A percentile compares a stretch with the other conserved stretches of the same genome.
These are phyloP conservation scores for Gallinago nigripennis DNA, from an alignment of 2,797 vertebrate species.

Conservation along the genomic window DNA sequence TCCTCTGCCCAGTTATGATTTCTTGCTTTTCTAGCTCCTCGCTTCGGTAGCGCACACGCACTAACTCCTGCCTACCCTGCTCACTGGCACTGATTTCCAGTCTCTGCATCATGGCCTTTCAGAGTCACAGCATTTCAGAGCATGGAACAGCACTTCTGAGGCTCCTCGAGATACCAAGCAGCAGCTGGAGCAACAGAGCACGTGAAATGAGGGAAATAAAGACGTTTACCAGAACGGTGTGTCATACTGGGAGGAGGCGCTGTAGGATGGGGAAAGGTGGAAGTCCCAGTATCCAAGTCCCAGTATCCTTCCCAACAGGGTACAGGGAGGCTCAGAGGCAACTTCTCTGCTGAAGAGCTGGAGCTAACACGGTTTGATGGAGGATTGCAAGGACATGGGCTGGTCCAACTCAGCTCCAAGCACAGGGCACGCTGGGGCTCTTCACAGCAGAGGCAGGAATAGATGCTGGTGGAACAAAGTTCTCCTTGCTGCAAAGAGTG, in stretches of 20 bases:
- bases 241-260: background rate
- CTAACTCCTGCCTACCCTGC: background rate
- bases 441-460: background rate
- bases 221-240: background rate
- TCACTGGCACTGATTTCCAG: background rate
- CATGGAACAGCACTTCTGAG: background rate
- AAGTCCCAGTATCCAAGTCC: background rate
- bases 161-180: background rate
- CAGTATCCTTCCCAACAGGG: background rate
- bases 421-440: background rate
- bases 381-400: background rate
- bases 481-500: background rate
- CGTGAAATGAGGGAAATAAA: background rate
- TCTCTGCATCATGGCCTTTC: background rate
- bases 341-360: background rate
- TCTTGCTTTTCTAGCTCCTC: background rate
- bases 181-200: background rate
- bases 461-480: background rate
- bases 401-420: background rate
- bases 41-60: background rate
- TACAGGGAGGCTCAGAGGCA: background rate
- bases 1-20: background rate
- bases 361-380: background rate
- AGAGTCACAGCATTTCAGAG: background rate
- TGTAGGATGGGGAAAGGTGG: background rate